phyloP scores from a whole-genome alignment of 2,888 invertebrate species.

The Tenthredo scrophulariae region DNA sequence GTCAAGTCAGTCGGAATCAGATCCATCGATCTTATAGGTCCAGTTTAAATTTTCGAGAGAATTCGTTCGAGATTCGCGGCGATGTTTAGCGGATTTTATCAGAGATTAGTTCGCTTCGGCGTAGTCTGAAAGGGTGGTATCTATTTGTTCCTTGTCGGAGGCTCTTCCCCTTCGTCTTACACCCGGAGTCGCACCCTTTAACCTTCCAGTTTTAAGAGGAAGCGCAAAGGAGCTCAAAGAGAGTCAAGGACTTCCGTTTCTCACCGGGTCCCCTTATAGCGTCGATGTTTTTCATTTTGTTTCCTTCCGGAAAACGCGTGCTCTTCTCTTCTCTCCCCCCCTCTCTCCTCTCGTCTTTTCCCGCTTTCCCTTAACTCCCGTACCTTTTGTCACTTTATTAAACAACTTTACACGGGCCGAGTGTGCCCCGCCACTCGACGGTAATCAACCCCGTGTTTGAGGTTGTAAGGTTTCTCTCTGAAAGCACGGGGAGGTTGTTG shows the following conservation, averaged over 20 bases:
- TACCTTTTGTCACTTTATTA: slow-evolving; percentile 52
- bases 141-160: slow-evolving; percentile 14
- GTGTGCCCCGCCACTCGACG: slow-evolving; percentile 59
- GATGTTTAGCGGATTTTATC: slow-evolving; percentile 13
- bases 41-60: background rate
- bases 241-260: slow-evolving; percentile 37
- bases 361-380: slow-evolving; percentile 26
- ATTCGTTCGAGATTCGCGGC: background rate
- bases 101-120: background rate
- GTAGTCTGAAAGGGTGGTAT: slow-evolving; percentile 4
- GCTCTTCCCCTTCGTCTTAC: background rate
- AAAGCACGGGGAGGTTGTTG: slow-evolving; percentile 52
- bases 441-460: slow-evolving; percentile 54
- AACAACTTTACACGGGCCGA: slow-evolving; percentile 53
- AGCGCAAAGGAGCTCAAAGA: background rate
- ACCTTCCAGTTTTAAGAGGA: background rate
- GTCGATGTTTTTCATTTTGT: slow-evolving; percentile 58
- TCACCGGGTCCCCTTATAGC: background rate
- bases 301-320: slow-evolving; percentile 49
- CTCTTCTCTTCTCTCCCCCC: slow-evolving; percentile 22
- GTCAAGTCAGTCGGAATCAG: background rate
- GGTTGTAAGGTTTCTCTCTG: slow-evolving; percentile 54
- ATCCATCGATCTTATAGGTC: background rate
- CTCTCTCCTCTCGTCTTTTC: slow-evolving; percentile 26
- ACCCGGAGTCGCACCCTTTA: background rate